Evolutionary conservation across 1,140 invertebrate species (phyloP), one percentile per base, ranked within the genome.

Genomic region (Solen grandis): DNA sequence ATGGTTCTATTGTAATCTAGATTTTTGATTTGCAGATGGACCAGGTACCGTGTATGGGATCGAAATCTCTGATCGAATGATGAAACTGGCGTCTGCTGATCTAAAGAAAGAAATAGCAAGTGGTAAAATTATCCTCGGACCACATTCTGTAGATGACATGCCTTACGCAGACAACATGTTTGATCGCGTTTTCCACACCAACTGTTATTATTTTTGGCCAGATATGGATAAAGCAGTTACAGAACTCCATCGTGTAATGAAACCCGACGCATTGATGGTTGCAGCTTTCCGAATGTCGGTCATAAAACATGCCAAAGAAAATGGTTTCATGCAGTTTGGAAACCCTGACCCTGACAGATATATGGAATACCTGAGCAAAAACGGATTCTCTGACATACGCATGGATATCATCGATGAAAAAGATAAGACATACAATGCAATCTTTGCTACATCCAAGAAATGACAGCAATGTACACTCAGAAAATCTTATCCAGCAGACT

Each of bases 171-270:
- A 65, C 1, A 79, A 85, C 66, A 77, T 57, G 0, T 85, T 88
- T 73, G 81, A 88, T 33, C 27, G 78, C 10, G 81, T 87, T 27
- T 88, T 84, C 36, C 87, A 88, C 75, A 59, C 33, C 13, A 87
- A 88, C 75, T 83, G 77, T 52, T 88, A 85, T 77, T 87, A 87
- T 57, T 88, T 88, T 55, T 88, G 87, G 87, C 86, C 82, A 29
- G 54, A 68, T 36, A 57, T 86, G 81, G 65, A 72, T 19, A 5
- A 38, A 0, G 80, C 46, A 0, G 54, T 80, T n/a, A 31, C 69
- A 52, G 87, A 87, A 63, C 60, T 88, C 10, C 72, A 84, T 41
- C 60, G 87, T 19, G 86, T 88, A 14, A 85, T 87, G 70, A 85
- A 86, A 60, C 86, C 83, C 25, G 82, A 84, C 22, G 72, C 62